Evolutionary conservation across 2,797 vertebrate species (phyloP), one percentile per base, ranked within the genome.

Genomic region (Masticophis lateralis): DNA sequence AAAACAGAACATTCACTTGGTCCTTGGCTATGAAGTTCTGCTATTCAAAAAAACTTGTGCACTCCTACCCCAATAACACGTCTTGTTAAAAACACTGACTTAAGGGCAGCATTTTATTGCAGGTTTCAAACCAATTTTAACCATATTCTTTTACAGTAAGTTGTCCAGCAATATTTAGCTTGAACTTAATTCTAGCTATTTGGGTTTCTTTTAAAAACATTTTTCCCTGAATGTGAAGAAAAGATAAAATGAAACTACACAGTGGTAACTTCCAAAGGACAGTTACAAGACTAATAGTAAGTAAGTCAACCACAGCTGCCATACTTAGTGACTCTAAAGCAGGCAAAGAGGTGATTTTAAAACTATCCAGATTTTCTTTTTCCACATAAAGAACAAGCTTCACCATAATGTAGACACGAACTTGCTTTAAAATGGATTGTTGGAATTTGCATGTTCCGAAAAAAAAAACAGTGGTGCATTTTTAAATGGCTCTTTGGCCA

Each of bases 161-260:
- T 92, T 95, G 91, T 83, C 95, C 94, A 90, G 93, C 92, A 94
- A 97, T 96, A 91, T 90, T 93, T 96, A 96, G 92, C 92, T 97
- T 97, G 96, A 93, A 97, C 94, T 93, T 97, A 96, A 94, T 96
- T 96, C 95, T 96, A 96, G 96, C 95, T 96, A 95, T 95, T 96
- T 90, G 94, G 95, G 95, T 95, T 95, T 79, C 95, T 91, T 55
- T 95, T 96, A 97, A 97, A 97, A 96, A 93, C 96, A 97, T 95
- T 98, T 97, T 98, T 98, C 96, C 97, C 97, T 98, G 96, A 98
- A 98, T 97, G 95, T 97, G 96, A 97, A 97, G 59, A 96, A 96
- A 97, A 93, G 95, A 96, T 95, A 96, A 97, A 97, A 97, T 96
- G 94, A 97, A 98, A 97, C 96, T 89, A 97, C 59, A 96, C 94